Evolutionary conservation across 2,888 invertebrate genomes (phyloP).

Genomic region (Melieria crassipennis): DNA sequence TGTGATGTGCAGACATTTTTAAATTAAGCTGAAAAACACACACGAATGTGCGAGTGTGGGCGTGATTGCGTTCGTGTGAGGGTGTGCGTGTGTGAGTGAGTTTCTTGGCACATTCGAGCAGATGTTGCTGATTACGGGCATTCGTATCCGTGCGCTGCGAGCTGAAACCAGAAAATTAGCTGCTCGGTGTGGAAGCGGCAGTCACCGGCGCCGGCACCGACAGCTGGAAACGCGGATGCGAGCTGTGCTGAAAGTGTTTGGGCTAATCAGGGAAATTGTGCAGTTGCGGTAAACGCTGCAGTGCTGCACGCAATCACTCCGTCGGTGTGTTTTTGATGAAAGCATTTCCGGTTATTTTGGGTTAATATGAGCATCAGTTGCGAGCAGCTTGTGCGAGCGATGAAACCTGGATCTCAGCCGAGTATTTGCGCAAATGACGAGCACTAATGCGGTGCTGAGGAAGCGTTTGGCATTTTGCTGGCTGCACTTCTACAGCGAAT

Average conservation of each 20-base stretch:
- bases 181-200: background rate
- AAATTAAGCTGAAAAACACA: too few species aligned
- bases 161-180: background rate
- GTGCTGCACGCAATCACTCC: slow-evolving; percentile 11
- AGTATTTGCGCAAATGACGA: too few species aligned
- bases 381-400: too few species aligned
- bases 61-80: background rate
- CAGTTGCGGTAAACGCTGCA: slow-evolving; percentile 2
- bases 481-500: too few species aligned
- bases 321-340: background rate
- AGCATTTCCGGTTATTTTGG: too few species aligned
- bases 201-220: background rate
- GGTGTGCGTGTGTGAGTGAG: background rate
- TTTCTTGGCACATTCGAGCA: background rate
- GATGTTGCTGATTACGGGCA: background rate
- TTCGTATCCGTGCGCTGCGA: background rate
- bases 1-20: too few species aligned
- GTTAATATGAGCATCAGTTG: too few species aligned
- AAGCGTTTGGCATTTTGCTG: too few species aligned
- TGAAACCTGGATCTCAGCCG: too few species aligned
- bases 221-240: background rate
- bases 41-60: background rate
- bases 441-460: too few species aligned
- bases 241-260: background rate
- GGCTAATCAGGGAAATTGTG: slow-evolving; percentile 22